A percentile compares a stretch with the other conserved stretches of the same genome.
Evolutionary conservation across 1,140 invertebrate species (phyloP).

Genomic region (Lycorma delicatula): DNA sequence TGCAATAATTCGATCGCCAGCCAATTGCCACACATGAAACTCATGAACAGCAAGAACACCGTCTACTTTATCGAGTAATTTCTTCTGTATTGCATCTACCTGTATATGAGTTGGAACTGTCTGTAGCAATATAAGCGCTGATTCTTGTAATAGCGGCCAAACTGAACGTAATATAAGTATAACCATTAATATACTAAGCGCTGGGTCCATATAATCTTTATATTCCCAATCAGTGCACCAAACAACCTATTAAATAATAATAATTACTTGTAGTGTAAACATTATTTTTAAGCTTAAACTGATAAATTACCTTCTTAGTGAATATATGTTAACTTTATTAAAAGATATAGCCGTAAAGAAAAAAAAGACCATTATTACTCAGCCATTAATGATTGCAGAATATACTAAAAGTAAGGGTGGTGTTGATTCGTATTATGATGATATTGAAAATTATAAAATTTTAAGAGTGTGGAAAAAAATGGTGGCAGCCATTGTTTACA

Average conservation of each 20-base stretch:
- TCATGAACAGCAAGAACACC: slow-evolving; percentile 88
- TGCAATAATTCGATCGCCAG: slow-evolving; percentile 85
- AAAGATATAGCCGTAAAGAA: no score
- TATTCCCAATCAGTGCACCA: slow-evolving; percentile 79
- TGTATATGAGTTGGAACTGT: slow-evolving; percentile 90
- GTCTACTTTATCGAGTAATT: slow-evolving; percentile 76
- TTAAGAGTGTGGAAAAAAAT: no score
- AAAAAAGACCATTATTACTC: no score
- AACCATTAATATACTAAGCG: slow-evolving; percentile 76
- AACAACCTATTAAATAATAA: slow-evolving; percentile 56
- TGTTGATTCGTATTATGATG: no score
- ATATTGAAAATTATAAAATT: no score
- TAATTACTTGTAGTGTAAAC: no score
- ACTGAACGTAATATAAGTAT: slow-evolving; percentile 72
- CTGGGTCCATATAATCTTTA: slow-evolving; percentile 85
- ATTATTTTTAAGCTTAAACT: no score
- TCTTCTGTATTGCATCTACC: slow-evolving; percentile 77
- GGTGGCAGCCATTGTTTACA: no score
- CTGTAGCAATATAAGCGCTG: slow-evolving; percentile 79
- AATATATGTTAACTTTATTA: no score
- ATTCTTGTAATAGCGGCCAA: slow-evolving; percentile 80
- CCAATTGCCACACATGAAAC: slow-evolving; percentile 90
- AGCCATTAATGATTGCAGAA: no score
- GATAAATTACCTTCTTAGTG: no score
- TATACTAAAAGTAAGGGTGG: no score